These are phyloP conservation scores for Myotis yumanensis DNA, from an alignment of 2,113 vertebrate species.

Conservation along the genomic window DNA sequence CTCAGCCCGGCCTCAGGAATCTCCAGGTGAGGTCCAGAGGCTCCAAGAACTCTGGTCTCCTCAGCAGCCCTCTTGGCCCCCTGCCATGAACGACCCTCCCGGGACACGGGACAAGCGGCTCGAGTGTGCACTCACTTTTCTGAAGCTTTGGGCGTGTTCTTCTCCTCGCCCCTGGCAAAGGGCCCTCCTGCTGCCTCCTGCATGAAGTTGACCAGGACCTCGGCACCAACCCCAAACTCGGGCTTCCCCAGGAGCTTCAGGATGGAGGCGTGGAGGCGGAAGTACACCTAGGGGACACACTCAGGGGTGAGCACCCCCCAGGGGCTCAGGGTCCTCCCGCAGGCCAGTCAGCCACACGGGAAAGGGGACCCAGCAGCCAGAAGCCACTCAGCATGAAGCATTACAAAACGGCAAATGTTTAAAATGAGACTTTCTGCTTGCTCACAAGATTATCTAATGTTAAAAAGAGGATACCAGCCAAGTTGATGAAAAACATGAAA, in stretches of 20 bases:
- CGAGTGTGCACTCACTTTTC: slow-evolving; percentile 92
- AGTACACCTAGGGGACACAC: slow-evolving; percentile 89
- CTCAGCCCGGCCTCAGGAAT: neutral
- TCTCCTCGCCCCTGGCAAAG: slow-evolving; percentile 97
- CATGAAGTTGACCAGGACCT: slow-evolving; percentile 91
- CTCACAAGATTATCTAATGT: neutral
- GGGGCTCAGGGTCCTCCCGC: neutral
- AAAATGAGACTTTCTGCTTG: neutral
- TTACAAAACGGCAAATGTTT: neutral
- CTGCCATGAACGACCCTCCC: neutral
- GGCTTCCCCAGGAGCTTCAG: slow-evolving; percentile 92
- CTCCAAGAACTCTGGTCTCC: rapidly evolving
- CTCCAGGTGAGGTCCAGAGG: neutral
- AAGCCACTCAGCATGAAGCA: too few relatives aligned
- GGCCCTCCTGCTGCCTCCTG: slow-evolving; percentile 94
- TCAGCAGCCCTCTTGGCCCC: neutral
- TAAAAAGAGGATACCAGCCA: neutral
- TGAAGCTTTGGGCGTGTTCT: slow-evolving; percentile 92
- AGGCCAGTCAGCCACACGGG: neutral
- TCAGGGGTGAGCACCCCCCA: slow-evolving; percentile 39
- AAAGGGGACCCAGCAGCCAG: neutral
- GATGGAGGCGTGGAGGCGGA: slow-evolving; percentile 94
- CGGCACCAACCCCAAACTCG: slow-evolving; percentile 87
- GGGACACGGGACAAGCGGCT: rapidly evolving
- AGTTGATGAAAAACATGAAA: neutral